These are phyloP conservation scores for Tiliacea citrago DNA, from an alignment of 2,888 invertebrate genomes.

Conservation along the genomic window DNA sequence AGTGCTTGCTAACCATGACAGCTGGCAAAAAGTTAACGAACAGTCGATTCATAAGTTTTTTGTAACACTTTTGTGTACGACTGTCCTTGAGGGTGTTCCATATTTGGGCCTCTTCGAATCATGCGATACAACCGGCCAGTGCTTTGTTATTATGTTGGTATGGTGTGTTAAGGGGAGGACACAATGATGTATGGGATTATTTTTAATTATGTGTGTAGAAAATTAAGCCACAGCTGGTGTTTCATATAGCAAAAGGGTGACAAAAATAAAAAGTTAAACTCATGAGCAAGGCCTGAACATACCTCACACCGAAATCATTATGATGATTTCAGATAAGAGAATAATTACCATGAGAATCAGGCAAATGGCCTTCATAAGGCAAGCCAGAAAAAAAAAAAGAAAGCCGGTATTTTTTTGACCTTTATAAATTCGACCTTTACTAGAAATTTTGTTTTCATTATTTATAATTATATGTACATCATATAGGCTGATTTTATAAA, in stretches of 20 bases:
- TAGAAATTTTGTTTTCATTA: background rate
- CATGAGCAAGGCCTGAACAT: too few relatives aligned
- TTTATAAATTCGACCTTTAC: background rate
- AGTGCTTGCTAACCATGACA: constrained; percentile 53
- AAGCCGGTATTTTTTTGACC: too few relatives aligned
- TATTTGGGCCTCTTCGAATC: constrained; percentile 66
- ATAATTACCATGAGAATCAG: too few relatives aligned
- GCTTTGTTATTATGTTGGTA: constrained; percentile 41
- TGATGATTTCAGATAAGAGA: too few relatives aligned
- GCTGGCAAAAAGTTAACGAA: constrained; percentile 63
- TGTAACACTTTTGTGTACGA: constrained; percentile 42
- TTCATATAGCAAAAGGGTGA: background rate
- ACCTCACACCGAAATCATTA: too few relatives aligned
- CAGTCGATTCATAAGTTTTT: constrained; percentile 58
- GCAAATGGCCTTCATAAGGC: too few relatives aligned
- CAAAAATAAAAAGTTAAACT: background rate
- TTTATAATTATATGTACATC: too few relatives aligned
- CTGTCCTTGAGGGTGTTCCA: constrained; percentile 66
- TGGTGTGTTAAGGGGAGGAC: constrained; percentile 28
- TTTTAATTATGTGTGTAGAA: background rate
- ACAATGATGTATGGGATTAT: constrained; percentile 24
- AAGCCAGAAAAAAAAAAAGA: too few relatives aligned
- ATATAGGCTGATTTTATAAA: too few relatives aligned
- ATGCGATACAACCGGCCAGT: constrained; percentile 50
- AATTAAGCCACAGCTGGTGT: constrained; percentile 15